A percentile compares a stretch with the other conserved stretches of the same genome.
phyloP scores from a whole-genome alignment of 92 coral and sea anemone species.

The Metridium senile region DNA sequence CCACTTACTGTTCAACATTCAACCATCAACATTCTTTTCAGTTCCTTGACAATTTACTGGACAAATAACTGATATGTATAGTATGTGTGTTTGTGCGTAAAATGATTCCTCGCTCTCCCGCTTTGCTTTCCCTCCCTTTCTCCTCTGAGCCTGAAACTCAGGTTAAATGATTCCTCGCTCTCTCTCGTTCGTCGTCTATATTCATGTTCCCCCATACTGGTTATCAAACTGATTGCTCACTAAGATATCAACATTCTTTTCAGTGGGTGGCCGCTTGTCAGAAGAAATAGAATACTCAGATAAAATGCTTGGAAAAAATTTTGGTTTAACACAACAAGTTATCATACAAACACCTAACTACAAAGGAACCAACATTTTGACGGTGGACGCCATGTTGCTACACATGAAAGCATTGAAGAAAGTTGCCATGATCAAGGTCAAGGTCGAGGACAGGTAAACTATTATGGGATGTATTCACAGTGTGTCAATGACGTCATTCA shows the following conservation, averaged over 20 bases:
- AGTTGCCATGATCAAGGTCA: conserved; percentile 75
- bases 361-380: conserved; percentile 79
- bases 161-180: no score
- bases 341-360: conserved; percentile 87
- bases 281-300: conserved; percentile 77
- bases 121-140: no score
- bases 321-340: conserved; percentile 65
- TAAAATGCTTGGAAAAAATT: conserved; percentile 68
- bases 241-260: conserved; percentile 10
- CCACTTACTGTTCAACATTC: no score
- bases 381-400: conserved; percentile 64
- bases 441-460: conserved; percentile 45
- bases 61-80: no score
- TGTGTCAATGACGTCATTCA: no score
- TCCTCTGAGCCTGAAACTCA: no score
- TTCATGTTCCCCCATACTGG: background rate
- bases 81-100: no score
- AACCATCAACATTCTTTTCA: no score
- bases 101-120: no score
- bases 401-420: conserved; percentile 71
- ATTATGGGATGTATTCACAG: background rate
- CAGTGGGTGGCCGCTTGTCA: conserved; percentile 91
- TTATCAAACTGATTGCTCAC: background rate
- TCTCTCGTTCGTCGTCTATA: no score
- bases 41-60: no score